These are phyloP conservation scores for Drosophila aldrichi DNA, from an alignment of 2,888 invertebrate genomes.

Conservation along the genomic window DNA sequence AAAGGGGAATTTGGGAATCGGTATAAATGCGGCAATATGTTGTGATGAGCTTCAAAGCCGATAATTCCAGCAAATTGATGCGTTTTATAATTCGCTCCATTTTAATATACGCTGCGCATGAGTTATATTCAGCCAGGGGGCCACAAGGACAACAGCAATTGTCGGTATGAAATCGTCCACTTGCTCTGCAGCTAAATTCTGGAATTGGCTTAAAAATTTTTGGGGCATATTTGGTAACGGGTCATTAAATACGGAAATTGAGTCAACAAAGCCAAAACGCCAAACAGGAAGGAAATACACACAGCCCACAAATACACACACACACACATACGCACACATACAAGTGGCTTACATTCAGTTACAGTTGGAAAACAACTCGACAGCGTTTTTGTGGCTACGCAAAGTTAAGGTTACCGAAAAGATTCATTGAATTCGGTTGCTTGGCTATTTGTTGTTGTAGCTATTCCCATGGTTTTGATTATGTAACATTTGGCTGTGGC, in stretches of 20 bases:
- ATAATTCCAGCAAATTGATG: conserved; percentile 42
- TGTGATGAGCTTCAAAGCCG: conserved; percentile 54
- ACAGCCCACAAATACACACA: conserved; percentile 50
- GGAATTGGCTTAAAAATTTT: conserved; percentile 64
- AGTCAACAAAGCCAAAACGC: conserved; percentile 78
- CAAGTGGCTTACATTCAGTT: conserved; percentile 16
- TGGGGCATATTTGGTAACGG: conserved; percentile 77
- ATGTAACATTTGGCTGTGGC: conserved; percentile 58
- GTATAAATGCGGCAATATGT: conserved; percentile 38
- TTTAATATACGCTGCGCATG: conserved; percentile 24
- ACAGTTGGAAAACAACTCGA: conserved; percentile 39
- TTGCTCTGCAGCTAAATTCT: conserved; percentile 23
- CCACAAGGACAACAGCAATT: background rate
- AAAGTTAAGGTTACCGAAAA: conserved; percentile 43
- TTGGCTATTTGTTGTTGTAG: conserved; percentile 39
- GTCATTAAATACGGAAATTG: conserved; percentile 83
- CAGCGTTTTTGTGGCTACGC: conserved; percentile 49
- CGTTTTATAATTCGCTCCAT: conserved; percentile 31
- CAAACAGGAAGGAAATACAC: conserved; percentile 60
- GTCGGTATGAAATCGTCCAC: conserved; percentile 43
- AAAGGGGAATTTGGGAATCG: background rate
- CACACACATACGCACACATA: background rate
- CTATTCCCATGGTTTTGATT: conserved; percentile 51
- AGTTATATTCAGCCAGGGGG: conserved; percentile 19
- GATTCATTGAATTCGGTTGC: conserved; percentile 41